phyloP scores from a whole-genome alignment of 2,888 invertebrate genomes.

The Chloroclystis v-ata region DNA sequence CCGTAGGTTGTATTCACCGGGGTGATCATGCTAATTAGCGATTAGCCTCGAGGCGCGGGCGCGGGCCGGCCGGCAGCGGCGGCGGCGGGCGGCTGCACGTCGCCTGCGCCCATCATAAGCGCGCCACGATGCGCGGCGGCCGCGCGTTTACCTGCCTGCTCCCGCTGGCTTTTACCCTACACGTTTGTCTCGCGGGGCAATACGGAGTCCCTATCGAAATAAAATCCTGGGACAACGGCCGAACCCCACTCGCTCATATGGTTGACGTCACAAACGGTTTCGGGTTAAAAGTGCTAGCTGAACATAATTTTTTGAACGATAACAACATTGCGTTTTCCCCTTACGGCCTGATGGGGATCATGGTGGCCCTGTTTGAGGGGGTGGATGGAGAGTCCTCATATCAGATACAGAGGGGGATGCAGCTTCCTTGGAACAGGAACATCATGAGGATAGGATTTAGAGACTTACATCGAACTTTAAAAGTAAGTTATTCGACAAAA shows the following conservation, averaged over 20 bases:
- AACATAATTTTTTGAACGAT: slow-evolving; percentile 84
- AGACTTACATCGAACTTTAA: slow-evolving; percentile 88
- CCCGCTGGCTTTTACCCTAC: slow-evolving; percentile 31
- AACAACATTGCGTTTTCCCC: slow-evolving; percentile 92
- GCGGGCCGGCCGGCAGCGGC: slow-evolving; percentile 16
- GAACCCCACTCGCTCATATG: slow-evolving; percentile 84
- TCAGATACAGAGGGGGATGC: slow-evolving; percentile 84
- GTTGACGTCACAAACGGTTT: slow-evolving; percentile 88
- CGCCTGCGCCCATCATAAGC: slow-evolving; percentile 40
- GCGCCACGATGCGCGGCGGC: slow-evolving; percentile 62
- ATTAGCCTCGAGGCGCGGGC: slow-evolving; percentile 47
- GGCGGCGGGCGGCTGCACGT: slow-evolving; percentile 19
- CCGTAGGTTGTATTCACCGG: slow-evolving; percentile 63
- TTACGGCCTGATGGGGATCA: slow-evolving; percentile 87
- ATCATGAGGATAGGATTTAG: slow-evolving; percentile 87
- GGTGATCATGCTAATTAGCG: slow-evolving; percentile 63
- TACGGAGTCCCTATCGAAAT: slow-evolving; percentile 67
- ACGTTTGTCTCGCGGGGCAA: slow-evolving; percentile 36
- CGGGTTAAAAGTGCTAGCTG: slow-evolving; percentile 82
- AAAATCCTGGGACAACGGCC: slow-evolving; percentile 63
- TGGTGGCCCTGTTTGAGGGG: slow-evolving; percentile 88
- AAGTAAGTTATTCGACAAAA: slow-evolving; percentile 75
- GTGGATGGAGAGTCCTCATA: slow-evolving; percentile 83
- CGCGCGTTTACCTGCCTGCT: slow-evolving; percentile 41
- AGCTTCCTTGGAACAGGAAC: slow-evolving; percentile 85